phyloP scores from a whole-genome alignment of 2,113 vertebrate genomes.

The Laticauda colubrina region DNA sequence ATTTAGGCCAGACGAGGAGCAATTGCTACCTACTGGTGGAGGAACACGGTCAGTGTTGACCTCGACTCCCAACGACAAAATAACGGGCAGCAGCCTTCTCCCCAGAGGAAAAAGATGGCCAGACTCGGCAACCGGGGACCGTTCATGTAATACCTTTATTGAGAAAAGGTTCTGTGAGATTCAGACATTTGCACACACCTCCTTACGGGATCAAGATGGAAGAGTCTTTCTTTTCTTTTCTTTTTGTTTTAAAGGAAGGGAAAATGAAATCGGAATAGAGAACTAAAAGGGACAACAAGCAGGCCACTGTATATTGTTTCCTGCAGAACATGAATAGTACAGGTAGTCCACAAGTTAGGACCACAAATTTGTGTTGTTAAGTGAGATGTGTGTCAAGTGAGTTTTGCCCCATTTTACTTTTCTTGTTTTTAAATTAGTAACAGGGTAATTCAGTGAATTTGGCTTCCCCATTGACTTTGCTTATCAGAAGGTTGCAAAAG shows the following conservation, averaged over 20 bases:
- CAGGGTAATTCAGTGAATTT: neutral
- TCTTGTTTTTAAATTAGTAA: neutral
- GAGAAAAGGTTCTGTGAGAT: neutral
- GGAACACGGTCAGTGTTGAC: no score
- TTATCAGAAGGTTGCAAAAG: neutral
- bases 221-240: neutral
- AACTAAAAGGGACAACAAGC: neutral
- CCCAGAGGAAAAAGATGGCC: neutral
- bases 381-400: neutral
- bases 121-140: neutral
- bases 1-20: neutral
- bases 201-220: neutral
- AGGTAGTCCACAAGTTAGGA: neutral
- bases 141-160: no score
- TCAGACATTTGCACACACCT: neutral
- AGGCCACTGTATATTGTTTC: no score
- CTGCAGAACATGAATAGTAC: no score
- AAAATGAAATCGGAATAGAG: neutral
- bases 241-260: no score
- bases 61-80: neutral
- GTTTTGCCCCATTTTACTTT: neutral
- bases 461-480: neutral
- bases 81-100: neutral
- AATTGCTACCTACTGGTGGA: neutral
- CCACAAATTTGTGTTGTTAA: neutral